Conservation (phyloP, 2,113 vertebrate species). For the Gymnogyps californianus region DNA sequence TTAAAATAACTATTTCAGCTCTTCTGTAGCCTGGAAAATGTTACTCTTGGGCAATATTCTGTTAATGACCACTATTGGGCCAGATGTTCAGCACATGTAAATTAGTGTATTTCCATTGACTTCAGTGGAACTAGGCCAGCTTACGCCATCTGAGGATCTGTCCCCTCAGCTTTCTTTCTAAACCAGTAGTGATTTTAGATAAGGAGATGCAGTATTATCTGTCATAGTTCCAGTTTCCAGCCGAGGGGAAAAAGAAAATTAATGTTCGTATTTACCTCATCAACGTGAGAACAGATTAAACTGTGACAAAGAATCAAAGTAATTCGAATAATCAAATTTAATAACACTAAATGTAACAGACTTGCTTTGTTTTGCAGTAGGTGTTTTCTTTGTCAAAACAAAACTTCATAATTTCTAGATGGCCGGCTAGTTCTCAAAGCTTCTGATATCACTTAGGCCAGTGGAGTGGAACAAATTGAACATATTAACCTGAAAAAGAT, state of each 20-base stretch:
- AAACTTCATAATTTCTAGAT: not conserved
- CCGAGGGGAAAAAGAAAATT: not conserved
- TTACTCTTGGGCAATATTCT: conserved; percentile 38
- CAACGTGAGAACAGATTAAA: not conserved
- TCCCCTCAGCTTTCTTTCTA: not conserved
- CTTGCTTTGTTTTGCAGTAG: not conserved
- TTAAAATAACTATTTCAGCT: conserved; percentile 10
- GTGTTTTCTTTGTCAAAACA: not conserved
- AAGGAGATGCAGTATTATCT: not conserved
- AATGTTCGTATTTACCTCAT: not conserved
- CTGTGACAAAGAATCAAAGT: not conserved
- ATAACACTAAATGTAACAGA: not conserved
- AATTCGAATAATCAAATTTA: not conserved
- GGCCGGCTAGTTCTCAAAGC: not conserved
- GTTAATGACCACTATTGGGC: conserved; percentile 6
- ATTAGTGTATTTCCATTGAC: conserved; percentile 15
- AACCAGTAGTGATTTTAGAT: not conserved
- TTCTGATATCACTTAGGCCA: not conserved
- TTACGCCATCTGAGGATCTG: not conserved
- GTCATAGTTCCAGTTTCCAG: not conserved
- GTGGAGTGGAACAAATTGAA: not conserved
- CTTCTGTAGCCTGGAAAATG: conserved; percentile 15
- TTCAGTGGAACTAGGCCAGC: conserved; percentile 1
- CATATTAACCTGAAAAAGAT: not conserved
- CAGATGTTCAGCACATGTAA: conserved; percentile 35